Evolutionary conservation across 2,888 invertebrate species (phyloP).

Genomic region (Dryobotodes eremita): DNA sequence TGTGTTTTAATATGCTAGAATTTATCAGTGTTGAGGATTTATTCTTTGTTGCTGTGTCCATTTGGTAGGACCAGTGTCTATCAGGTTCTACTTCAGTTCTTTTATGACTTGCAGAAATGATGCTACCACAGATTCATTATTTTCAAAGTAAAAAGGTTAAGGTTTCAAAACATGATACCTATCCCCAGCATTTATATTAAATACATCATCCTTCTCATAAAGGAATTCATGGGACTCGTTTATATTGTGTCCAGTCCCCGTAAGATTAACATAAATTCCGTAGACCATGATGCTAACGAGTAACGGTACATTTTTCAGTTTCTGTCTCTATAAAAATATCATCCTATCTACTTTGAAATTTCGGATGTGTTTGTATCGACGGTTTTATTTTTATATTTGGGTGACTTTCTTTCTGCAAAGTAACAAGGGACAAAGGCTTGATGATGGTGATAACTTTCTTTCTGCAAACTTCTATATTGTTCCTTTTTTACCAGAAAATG

Average conservation of each 20-base stretch:
- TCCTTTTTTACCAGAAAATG: too few relatives aligned
- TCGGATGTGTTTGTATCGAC: background rate
- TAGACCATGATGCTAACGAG: conserved; percentile 1
- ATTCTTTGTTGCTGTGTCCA: too few relatives aligned
- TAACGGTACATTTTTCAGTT: conserved; percentile 5
- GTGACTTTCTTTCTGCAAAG: background rate
- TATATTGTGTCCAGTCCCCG: conserved; percentile 21
- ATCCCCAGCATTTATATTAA: conserved; percentile 17
- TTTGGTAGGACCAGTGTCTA: too few relatives aligned
- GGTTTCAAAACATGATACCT: background rate
- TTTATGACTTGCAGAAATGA: background rate
- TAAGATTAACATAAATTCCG: conserved; percentile 44
- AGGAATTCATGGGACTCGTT: conserved; percentile 11
- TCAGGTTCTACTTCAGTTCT: background rate
- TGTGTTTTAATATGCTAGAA: too few relatives aligned
- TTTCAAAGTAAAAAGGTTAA: background rate
- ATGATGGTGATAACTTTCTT: background rate
- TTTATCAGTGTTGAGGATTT: background rate
- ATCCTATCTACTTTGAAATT: background rate
- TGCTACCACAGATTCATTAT: background rate
- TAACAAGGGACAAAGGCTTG: too few relatives aligned
- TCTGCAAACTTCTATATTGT: too few relatives aligned
- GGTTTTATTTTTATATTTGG: background rate
- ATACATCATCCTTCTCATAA: conserved; percentile 23
- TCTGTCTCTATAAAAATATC: background rate